Evolutionary conservation across 1,140 invertebrate genomes (phyloP).

Genomic region (Zaprionus kolodkinae): DNA sequence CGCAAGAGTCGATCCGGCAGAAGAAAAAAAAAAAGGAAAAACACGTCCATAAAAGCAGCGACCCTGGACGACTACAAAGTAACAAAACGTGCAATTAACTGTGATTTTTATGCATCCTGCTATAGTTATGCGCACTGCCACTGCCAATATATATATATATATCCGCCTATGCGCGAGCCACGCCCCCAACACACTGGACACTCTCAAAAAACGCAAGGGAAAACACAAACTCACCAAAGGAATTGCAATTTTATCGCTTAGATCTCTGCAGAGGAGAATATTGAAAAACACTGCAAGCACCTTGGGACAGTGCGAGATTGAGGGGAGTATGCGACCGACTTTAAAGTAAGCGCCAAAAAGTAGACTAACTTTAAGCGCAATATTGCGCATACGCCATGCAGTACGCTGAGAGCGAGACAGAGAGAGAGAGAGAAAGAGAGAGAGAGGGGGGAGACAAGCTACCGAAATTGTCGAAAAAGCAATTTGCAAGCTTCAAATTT

Average conservation of each 20-base stretch:
- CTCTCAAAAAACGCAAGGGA: conserved; percentile 43
- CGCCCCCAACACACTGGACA: not conserved
- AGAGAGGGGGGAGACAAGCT: conserved; percentile 17
- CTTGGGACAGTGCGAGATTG: conserved; percentile 50
- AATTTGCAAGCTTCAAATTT: conserved; percentile 53
- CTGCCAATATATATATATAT: conserved; percentile 42
- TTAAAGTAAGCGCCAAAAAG: conserved; percentile 12
- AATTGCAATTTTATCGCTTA: conserved; percentile 7
- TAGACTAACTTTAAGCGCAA: conserved; percentile 37
- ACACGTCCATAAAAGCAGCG: conserved; percentile 24
- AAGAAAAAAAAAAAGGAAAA: too few species aligned
- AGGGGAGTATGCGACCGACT: too few species aligned
- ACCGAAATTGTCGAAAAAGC: conserved; percentile 36
- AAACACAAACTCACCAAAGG: not conserved
- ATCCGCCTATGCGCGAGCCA: conserved; percentile 24
- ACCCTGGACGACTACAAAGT: conserved; percentile 61
- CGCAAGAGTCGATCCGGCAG: conserved; percentile 18
- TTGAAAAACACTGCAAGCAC: conserved; percentile 48
- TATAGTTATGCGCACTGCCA: conserved; percentile 62
- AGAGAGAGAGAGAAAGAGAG: too few species aligned
- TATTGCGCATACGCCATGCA: conserved; percentile 58
- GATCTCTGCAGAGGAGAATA: conserved; percentile 29
- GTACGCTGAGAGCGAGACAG: not conserved
- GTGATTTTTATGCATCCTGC: conserved; percentile 65
- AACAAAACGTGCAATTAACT: conserved; percentile 74